Conservation (phyloP, 2,113 vertebrate genomes). For the Mohoua ochrocephala region DNA sequence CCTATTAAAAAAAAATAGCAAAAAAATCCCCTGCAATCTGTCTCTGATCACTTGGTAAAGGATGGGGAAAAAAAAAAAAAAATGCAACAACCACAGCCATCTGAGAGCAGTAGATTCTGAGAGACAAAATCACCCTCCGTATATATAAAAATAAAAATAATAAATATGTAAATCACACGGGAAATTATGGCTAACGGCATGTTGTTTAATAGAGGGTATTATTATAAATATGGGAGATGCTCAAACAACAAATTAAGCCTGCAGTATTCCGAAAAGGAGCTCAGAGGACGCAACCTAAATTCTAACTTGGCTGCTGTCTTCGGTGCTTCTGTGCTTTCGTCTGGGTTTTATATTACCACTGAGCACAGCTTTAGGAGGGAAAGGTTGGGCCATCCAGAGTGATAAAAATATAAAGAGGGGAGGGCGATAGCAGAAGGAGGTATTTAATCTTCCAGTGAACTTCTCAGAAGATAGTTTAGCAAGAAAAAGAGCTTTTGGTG, state of each 20-base stretch:
- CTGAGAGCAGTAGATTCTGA: slow-evolving; percentile 18
- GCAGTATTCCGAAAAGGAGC: slow-evolving; percentile 3
- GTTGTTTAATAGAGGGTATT: slow-evolving; percentile 52
- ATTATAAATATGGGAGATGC: slow-evolving; percentile 56
- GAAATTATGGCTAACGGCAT: slow-evolving; percentile 53
- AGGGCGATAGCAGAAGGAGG: not conserved
- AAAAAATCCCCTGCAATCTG: not conserved
- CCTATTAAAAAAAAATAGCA: not conserved
- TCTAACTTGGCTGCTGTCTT: slow-evolving; percentile 57
- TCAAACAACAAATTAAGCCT: slow-evolving; percentile 58
- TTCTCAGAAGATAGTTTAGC: slow-evolving; percentile 6
- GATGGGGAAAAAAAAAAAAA: not conserved
- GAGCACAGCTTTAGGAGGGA: slow-evolving; percentile 24
- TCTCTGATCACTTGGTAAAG: not conserved
- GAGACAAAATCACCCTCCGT: slow-evolving; percentile 8
- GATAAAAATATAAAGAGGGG: slow-evolving; percentile 49
- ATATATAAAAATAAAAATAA: slow-evolving; percentile 61
- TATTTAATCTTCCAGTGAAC: slow-evolving; percentile 47
- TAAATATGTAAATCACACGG: slow-evolving; percentile 57
- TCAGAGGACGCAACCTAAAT: slow-evolving; percentile 58
- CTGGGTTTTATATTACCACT: slow-evolving; percentile 53
- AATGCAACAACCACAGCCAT: not conserved
- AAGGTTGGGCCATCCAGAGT: slow-evolving; percentile 23
- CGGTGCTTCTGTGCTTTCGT: not conserved
- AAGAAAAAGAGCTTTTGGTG: not conserved